Evolutionary conservation across 2,797 vertebrate species (phyloP), one percentile per base, ranked within the genome.

Genomic region (Microtus agrestis): DNA sequence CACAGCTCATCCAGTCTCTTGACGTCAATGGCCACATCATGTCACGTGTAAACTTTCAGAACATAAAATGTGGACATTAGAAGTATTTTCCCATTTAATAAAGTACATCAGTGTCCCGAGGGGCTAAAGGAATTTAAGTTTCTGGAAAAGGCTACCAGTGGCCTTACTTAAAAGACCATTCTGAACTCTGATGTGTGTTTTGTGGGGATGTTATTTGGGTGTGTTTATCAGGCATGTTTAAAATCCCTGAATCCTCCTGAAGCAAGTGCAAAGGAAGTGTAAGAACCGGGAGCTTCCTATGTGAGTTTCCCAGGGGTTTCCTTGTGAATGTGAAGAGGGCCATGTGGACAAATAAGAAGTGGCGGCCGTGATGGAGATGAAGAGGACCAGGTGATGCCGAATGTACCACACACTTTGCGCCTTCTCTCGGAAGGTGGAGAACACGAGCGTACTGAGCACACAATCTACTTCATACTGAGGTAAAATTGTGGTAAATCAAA

Each of bases 321-420:
- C 19, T 8, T 13, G 9, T 1, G 3, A 65, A 27, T 37, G 40
- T 13, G 25, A 29, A 51, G 31, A 63, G 34, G 27, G 43, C 15
- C 12, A 0, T 13, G 14, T 5, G 6, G 27, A 59, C 9, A 63
- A 34, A 51, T 27, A 37, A 48, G 5, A 63, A 56, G 17, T 13
- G 5, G 1, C 46, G 3, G 43, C 13, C 0, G 14, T 13, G 12
- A 5, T 0, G 0, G 14, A 2, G 17, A 1, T 14, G n/a, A 25
- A n/a, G 31, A 13, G 25, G 0, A 3, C 37, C 4, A 5, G 7
- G 3, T 5, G 17, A n/a, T 0, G 11, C 54, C 6, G 13, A 2
- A 7, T 1, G 12, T 3, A 13, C 37, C 15, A 9, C 14, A 10
- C 11, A 7, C 10, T 5, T 1, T 0, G 4, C 34, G 23, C 17